Percentiles rank a stretch among this genome's conserved stretches.
Conservation (phyloP, 64 coral and sea anemone species). For the Montipora cactus region DNA sequence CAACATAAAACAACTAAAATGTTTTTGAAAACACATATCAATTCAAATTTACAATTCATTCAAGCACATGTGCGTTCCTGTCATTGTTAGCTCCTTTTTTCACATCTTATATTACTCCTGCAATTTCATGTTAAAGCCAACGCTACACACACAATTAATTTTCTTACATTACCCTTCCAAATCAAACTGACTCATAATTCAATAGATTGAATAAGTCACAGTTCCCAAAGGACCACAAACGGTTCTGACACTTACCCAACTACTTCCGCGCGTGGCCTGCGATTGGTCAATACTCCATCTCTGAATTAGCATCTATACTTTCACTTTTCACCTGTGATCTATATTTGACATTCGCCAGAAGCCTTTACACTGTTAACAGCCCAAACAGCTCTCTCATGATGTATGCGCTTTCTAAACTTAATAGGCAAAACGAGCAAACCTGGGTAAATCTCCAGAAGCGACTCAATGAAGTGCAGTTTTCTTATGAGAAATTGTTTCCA, state of each 20-base stretch:
- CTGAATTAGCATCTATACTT: background rate
- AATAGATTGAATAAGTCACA: constrained; percentile 35
- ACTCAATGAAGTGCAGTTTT: constrained; percentile 7
- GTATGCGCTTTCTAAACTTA: background rate
- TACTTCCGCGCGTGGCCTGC: background rate
- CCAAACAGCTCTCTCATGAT: background rate
- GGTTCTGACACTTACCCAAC: background rate
- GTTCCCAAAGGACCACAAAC: background rate
- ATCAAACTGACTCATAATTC: constrained; percentile 51
- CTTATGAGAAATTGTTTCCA: background rate
- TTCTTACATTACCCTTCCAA: constrained; percentile 31
- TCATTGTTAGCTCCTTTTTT: constrained; percentile 14
- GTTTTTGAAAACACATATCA: background rate
- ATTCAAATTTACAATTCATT: constrained; percentile 1
- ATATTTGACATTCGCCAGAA: background rate
- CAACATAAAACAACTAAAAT: background rate
- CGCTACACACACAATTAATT: constrained; percentile 35
- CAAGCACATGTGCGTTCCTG: background rate
- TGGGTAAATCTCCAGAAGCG: constrained; percentile 14
- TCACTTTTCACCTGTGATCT: constrained; percentile 7
- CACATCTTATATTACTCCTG: constrained; percentile 37
- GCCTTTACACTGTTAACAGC: constrained; percentile 1
- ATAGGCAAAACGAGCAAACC: constrained; percentile 11
- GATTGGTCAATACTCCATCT: constrained; percentile 20
- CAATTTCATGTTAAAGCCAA: constrained; percentile 54